phyloP scores from a whole-genome alignment of 1,140 invertebrate species.

The Agrypnia vestita region DNA sequence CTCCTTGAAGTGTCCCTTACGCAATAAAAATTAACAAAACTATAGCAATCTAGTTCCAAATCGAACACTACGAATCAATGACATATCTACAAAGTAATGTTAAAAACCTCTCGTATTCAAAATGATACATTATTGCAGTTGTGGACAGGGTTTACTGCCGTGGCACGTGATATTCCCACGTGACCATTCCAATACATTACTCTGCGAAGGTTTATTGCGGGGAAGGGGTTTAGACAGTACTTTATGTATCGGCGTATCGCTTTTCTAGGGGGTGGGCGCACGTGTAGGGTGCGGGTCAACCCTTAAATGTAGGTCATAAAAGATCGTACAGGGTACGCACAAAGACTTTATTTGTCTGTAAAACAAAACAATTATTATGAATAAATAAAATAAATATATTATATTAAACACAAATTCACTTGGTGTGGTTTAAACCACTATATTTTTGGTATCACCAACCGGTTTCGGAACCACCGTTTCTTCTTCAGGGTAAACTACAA shows the following conservation, averaged over 20 bases:
- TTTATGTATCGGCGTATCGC: not conserved
- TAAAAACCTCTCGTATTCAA: not conserved
- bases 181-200: slow-evolving; percentile 12
- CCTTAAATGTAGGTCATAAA: slow-evolving; percentile 7
- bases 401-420: too few species aligned
- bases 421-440: too few species aligned
- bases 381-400: not conserved
- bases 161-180: slow-evolving; percentile 28
- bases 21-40: too few species aligned
- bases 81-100: too few species aligned
- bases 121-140: slow-evolving; percentile 10
- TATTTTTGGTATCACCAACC: too few species aligned
- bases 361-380: not conserved
- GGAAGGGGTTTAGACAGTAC: not conserved
- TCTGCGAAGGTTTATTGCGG: not conserved
- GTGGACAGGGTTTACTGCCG: not conserved
- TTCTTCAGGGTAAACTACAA: too few species aligned
- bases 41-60: too few species aligned
- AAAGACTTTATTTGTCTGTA: too few species aligned
- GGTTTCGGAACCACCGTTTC: too few species aligned
- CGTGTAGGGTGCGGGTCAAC: not conserved
- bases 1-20: too few species aligned
- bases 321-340: too few species aligned
- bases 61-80: too few species aligned
- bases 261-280: not conserved